These are phyloP conservation scores for Trichogramma evanescens DNA, from an alignment of 2,888 invertebrate genomes.

Conservation along the genomic window DNA sequence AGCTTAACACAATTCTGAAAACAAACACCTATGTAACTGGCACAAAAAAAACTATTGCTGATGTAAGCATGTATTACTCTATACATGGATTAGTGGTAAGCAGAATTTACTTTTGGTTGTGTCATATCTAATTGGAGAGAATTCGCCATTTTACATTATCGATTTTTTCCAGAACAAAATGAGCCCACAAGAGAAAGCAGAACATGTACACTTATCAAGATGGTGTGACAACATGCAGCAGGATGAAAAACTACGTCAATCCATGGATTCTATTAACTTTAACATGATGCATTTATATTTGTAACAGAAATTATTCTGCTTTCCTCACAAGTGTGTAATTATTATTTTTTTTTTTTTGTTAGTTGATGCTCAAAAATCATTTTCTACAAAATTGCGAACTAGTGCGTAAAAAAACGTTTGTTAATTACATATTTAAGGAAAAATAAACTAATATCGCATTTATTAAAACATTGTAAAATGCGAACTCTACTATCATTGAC, in stretches of 20 bases:
- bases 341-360: slow-evolving; percentile 10
- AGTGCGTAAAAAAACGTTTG: slow-evolving; percentile 18
- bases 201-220: slow-evolving; percentile 62
- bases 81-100: slow-evolving; percentile 63
- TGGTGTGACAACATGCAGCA: slow-evolving; percentile 75
- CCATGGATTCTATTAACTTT: slow-evolving; percentile 49
- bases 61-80: slow-evolving; percentile 63
- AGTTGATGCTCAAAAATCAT: slow-evolving; percentile 6
- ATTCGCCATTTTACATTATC: slow-evolving; percentile 9
- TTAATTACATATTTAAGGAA: slow-evolving; percentile 19
- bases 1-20: slow-evolving; percentile 52
- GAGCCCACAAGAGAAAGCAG: slow-evolving; percentile 60
- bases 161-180: slow-evolving; percentile 56
- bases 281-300: slow-evolving; percentile 39
- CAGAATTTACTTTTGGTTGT: slow-evolving; percentile 5
- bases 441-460: slow-evolving; percentile 6
- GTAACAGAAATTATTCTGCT: slow-evolving; percentile 23
- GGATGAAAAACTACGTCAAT: slow-evolving; percentile 56
- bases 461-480: neutral
- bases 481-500: too few species aligned
- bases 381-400: slow-evolving; percentile 13
- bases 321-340: neutral
- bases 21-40: slow-evolving; percentile 55
- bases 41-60: slow-evolving; percentile 57
- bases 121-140: neutral